Percentiles rank a stretch among this genome's conserved stretches.
These are phyloP conservation scores for Samia ricini DNA, from an alignment of 1,140 invertebrate genomes.

Conservation along the genomic window DNA sequence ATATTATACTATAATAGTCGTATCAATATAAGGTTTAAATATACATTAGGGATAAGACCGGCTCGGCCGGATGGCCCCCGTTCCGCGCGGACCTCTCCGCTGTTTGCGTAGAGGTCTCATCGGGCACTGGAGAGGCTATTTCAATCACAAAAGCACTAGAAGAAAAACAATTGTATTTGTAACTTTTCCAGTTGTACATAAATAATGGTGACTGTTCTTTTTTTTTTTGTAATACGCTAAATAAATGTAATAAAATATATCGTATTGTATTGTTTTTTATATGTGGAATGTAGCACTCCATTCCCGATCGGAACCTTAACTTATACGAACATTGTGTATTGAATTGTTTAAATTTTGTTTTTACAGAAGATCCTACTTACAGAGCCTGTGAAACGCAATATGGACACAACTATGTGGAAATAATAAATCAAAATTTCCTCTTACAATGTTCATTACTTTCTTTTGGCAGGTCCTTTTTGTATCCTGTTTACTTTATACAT, in stretches of 20 bases:
- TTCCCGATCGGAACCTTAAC: conserved; percentile 76
- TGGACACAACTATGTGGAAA: conserved; percentile 76
- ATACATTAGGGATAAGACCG: conserved; percentile 71
- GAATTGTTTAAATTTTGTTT: conserved; percentile 72
- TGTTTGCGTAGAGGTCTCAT: conserved; percentile 83
- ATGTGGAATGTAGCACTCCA: conserved; percentile 64
- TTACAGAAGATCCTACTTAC: conserved; percentile 72
- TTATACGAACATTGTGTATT: conserved; percentile 52
- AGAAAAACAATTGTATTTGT: conserved; percentile 79
- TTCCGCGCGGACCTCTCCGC: conserved; percentile 73
- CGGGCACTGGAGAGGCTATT: conserved; percentile 87
- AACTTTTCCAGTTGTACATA: conserved; percentile 73
- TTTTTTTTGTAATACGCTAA: conserved; percentile 77
- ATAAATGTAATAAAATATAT: conserved; percentile 76
- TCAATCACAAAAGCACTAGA: conserved; percentile 85
- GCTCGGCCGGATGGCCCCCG: conserved; percentile 74
- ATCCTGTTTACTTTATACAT: too few relatives aligned
- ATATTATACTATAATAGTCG: conserved; percentile 70
- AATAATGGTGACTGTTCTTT: conserved; percentile 75
- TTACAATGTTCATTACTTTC: conserved; percentile 68
- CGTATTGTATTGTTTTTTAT: conserved; percentile 73
- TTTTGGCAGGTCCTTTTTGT: conserved; percentile 69
- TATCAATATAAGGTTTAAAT: conserved; percentile 76
- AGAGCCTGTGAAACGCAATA: conserved; percentile 71
- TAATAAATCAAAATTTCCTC: conserved; percentile 76